These are phyloP conservation scores for Corydoras sp. DNA, from an alignment of 2,113 vertebrate genomes.

Conservation along the genomic window DNA sequence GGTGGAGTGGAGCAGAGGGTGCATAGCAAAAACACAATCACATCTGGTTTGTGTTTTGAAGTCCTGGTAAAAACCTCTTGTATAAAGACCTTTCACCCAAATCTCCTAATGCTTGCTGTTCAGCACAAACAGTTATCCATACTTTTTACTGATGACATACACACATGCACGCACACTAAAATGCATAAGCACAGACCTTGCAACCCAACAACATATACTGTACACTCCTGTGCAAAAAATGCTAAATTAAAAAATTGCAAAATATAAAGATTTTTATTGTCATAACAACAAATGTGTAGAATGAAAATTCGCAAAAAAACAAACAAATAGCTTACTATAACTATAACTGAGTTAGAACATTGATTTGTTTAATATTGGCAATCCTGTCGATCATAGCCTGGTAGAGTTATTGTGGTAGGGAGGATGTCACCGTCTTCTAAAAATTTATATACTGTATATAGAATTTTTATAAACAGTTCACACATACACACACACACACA, in stretches of 20 bases:
- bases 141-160: conserved; percentile 3
- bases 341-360: not conserved
- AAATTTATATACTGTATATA: too few species aligned
- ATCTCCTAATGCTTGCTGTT: conserved; percentile 53
- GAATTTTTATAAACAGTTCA: too few species aligned
- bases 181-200: conserved; percentile 3
- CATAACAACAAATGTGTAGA: not conserved
- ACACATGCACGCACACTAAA: conserved; percentile 15
- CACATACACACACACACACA: too few species aligned
- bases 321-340: not conserved
- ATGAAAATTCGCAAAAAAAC: not conserved
- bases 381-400: too few species aligned
- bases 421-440: too few species aligned
- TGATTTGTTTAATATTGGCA: not conserved
- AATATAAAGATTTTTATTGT: conserved; percentile 9
- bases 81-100: conserved; percentile 68
- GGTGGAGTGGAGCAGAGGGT: conserved; percentile 36
- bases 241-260: not conserved
- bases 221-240: not conserved
- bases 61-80: conserved; percentile 56
- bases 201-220: conserved; percentile 1
- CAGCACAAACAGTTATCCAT: conserved; percentile 33
- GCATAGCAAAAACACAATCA: conserved; percentile 48
- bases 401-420: too few species aligned
- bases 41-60: conserved; percentile 64